phyloP scores from a whole-genome alignment of 35 echinoderm and acorn worm genomes.

The Amphiura filiformis region DNA sequence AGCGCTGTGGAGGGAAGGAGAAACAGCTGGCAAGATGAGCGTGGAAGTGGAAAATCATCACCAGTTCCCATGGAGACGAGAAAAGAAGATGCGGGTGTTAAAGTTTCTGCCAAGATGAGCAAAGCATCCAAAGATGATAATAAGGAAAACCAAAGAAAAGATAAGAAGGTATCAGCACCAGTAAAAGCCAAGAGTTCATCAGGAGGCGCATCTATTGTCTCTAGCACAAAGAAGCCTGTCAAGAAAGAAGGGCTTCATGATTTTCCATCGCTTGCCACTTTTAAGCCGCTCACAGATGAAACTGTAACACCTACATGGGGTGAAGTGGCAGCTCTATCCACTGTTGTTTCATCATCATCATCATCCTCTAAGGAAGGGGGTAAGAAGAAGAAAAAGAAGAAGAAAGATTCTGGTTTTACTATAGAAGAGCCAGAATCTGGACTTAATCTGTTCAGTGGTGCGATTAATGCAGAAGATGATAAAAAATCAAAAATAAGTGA shows the following conservation, averaged over 20 bases:
- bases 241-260: neutral
- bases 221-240: neutral
- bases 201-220: neutral
- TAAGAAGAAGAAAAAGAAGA: constrained; percentile 38
- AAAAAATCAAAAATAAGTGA: neutral
- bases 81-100: constrained; percentile 10
- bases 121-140: neutral
- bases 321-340: neutral
- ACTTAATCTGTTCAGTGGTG: neutral
- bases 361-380: neutral
- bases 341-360: neutral
- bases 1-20: neutral
- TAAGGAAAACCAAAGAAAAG: constrained; percentile 20
- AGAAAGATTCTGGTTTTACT: constrained; percentile 8
- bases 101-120: neutral
- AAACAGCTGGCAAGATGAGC: neutral
- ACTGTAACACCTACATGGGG: neutral
- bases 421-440: neutral
- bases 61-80: neutral
- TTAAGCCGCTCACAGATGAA: neutral
- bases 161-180: neutral
- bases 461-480: neutral
- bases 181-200: neutral
- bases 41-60: neutral
- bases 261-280: neutral